These are phyloP conservation scores for Aphelenchoides fujianensis DNA, from an alignment of 1,140 invertebrate species.

Conservation along the genomic window DNA sequence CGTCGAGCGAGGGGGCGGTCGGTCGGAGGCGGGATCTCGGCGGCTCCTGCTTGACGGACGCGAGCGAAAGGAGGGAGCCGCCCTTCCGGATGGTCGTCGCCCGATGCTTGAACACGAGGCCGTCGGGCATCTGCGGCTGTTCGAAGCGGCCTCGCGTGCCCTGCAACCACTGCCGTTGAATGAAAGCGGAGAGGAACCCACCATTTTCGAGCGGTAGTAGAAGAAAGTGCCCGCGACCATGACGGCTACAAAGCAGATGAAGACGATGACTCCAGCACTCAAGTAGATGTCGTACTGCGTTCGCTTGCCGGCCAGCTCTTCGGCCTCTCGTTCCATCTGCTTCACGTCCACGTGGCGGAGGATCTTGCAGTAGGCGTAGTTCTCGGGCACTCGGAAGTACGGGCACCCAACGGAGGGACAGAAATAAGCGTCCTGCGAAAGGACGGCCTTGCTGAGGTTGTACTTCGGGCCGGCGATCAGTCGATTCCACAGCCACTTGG, in stretches of 20 bases:
- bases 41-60: background rate
- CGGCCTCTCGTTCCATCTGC: constrained; percentile 15
- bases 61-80: background rate
- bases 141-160: constrained; percentile 41
- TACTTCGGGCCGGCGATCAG: constrained; percentile 57
- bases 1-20: background rate
- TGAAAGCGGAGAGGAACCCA: constrained; percentile 39
- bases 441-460: constrained; percentile 54
- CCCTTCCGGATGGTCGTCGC: background rate
- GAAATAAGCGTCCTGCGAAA: constrained; percentile 57
- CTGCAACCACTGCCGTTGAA: too few species aligned
- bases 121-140: background rate
- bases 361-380: constrained; percentile 47
- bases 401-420: constrained; percentile 55
- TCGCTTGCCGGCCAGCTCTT: constrained; percentile 21
- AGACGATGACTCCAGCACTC: constrained; percentile 42
- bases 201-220: constrained; percentile 56
- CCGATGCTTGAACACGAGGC: constrained; percentile 21
- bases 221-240: constrained; percentile 52
- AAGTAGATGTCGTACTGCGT: constrained; percentile 42
- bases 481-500: constrained; percentile 61
- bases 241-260: constrained; percentile 44
- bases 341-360: constrained; percentile 44
- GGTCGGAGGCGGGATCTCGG: background rate
- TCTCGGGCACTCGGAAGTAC: constrained; percentile 55